Evolutionary conservation across 2,888 invertebrate genomes (phyloP), one percentile per base, ranked within the genome.

Genomic region (Sinelater perroti): DNA sequence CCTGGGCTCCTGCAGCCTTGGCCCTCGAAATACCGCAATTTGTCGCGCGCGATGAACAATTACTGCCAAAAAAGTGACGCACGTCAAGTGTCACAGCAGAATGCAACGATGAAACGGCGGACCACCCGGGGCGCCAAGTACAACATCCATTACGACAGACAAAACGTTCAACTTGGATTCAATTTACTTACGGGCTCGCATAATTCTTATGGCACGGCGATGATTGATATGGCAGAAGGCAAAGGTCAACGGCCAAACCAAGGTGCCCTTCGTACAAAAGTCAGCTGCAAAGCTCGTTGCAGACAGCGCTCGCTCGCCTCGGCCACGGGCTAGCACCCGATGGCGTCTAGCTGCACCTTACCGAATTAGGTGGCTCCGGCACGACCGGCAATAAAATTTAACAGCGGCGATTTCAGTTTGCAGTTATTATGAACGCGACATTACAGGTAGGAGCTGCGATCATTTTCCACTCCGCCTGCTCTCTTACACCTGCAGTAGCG

Each of bases 211-310:
- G 53, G 55, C 56, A 58, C 56, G 56, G 57, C 52, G 65, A 65
- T 68, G 68, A 68, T 68, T 68, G 67, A 68, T 67, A 63, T 62
- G 67, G 67, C 64, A 62, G 64, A 56, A 58, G 58, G 55, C 57
- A 60, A 63, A 62, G 70, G 66, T 70, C 67, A 68, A 66, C 56
- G 67, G 57, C 67, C 70, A 68, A 60, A 63, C 53, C 66, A 67
- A 69, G 65, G 65, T 59, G 50, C 49, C 59, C 59, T 59, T 54
- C 47, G 30, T 42, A 50, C 31, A 42, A 38, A 54, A 54, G 33
- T 36, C 40, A 49, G 30, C 21, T 33, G 49, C 38, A 47, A 36
- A 40, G 40, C 40, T 40, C 40, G 14, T 24, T 44, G 17, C 10
- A 36, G 24, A 17, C 11, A 17, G 24, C 18, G 11, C 17, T n/a